Conservation (phyloP, 1,140 invertebrate species). For the Magallana ariakensis region DNA sequence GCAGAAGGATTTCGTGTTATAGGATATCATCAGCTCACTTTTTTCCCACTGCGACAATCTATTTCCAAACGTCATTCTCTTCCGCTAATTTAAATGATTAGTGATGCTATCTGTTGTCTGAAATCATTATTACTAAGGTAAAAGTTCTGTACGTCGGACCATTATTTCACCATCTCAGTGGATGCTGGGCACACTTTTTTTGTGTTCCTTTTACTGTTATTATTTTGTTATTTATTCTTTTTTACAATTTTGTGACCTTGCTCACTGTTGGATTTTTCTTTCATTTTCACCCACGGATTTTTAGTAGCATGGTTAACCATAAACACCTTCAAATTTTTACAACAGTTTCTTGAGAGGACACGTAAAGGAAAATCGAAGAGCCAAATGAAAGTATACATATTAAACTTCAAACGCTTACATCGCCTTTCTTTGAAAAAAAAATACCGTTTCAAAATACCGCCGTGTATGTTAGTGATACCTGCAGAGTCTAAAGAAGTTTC, state of each 20-base stretch:
- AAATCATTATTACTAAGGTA: slow-evolving; percentile 15
- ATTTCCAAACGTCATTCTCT: slow-evolving; percentile 27
- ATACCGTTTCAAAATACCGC: background rate
- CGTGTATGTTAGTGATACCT: no score
- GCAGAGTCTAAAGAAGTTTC: no score
- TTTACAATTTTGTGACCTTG: slow-evolving; percentile 11
- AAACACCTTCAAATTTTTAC: background rate
- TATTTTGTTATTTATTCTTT: background rate
- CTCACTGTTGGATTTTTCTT: background rate
- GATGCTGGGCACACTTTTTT: background rate
- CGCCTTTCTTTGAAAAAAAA: background rate
- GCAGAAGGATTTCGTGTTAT: background rate
- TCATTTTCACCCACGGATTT: background rate
- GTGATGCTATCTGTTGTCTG: slow-evolving; percentile 24
- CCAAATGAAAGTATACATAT: background rate
- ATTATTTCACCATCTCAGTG: slow-evolving; percentile 13
- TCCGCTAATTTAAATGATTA: slow-evolving; percentile 32
- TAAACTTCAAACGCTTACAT: no score
- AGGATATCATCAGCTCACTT: background rate
- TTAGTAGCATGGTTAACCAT: slow-evolving; percentile 20
- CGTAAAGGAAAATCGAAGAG: background rate
- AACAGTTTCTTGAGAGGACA: background rate
- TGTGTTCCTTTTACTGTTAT: no score
- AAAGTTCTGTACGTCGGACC: background rate
- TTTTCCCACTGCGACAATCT: background rate